These are phyloP conservation scores for Panopea generosa DNA, from an alignment of 2,888 invertebrate species.

Conservation along the genomic window DNA sequence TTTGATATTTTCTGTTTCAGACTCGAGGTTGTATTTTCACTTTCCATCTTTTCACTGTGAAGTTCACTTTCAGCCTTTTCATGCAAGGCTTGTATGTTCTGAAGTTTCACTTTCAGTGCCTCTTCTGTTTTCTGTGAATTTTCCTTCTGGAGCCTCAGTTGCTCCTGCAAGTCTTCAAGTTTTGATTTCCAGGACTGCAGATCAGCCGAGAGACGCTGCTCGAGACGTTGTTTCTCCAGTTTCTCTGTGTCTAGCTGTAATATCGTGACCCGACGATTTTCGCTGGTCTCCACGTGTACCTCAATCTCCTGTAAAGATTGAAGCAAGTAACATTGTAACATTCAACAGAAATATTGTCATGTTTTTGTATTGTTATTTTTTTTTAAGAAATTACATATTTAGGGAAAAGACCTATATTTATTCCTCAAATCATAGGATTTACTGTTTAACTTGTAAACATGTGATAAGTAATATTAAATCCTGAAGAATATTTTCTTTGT, in stretches of 20 bases:
- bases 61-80: slow-evolving; percentile 9
- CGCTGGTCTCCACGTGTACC: slow-evolving; percentile 48
- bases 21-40: slow-evolving; percentile 39
- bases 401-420: no score
- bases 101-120: slow-evolving; percentile 37
- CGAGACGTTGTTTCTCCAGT: slow-evolving; percentile 34
- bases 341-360: no score
- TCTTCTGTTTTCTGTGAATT: slow-evolving; percentile 35
- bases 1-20: slow-evolving; percentile 55
- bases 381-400: no score
- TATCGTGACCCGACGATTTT: slow-evolving; percentile 55
- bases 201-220: slow-evolving; percentile 38
- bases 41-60: slow-evolving; percentile 30
- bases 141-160: slow-evolving; percentile 28
- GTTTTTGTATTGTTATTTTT: no score
- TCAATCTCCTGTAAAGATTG: slow-evolving; percentile 59
- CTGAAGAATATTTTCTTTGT: no score
- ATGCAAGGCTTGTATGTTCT: slow-evolving; percentile 8
- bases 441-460: no score
- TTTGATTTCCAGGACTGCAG: slow-evolving; percentile 37
- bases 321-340: no score
- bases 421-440: no score
- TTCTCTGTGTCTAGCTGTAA: slow-evolving; percentile 55
- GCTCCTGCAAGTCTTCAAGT: slow-evolving; percentile 26
- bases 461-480: no score